These are phyloP conservation scores for Tenebrosternarchus preto DNA, from an alignment of 2,113 vertebrate species.

Conservation along the genomic window DNA sequence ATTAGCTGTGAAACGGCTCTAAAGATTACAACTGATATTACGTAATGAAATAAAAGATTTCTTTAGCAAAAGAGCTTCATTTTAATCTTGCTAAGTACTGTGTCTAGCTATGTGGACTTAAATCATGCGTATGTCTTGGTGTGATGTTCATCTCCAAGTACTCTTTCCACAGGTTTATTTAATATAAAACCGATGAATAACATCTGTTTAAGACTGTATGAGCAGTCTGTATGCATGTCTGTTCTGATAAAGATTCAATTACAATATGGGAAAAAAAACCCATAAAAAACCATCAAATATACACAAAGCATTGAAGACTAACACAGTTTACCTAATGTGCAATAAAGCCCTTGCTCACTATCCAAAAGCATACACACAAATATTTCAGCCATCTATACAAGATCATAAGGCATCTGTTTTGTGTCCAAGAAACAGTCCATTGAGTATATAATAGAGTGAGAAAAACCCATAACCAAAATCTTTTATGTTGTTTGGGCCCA, in stretches of 20 bases:
- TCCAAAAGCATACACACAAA: neutral
- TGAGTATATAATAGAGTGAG: constrained; percentile 15
- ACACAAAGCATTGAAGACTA: neutral
- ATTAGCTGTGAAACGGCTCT: no score
- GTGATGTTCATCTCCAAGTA: neutral
- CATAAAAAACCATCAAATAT: no score
- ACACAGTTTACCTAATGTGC: no score
- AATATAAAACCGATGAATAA: neutral
- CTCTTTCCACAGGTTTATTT: no score
- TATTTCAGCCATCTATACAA: constrained; percentile 23
- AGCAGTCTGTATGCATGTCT: neutral
- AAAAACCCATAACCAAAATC: constrained; percentile 40
- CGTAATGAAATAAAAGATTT: no score
- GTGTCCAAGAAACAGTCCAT: constrained; percentile 1
- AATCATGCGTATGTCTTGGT: neutral
- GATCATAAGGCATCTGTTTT: constrained; percentile 14
- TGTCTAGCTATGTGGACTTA: neutral
- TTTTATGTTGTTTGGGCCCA: constrained; percentile 28
- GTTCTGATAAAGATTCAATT: neutral
- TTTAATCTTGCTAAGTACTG: no score
- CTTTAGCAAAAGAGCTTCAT: no score
- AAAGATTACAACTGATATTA: no score
- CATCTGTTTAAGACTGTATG: constrained; percentile 30
- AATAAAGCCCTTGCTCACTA: neutral
- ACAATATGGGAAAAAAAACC: no score